Evolutionary conservation across 2,888 invertebrate genomes (phyloP).

Genomic region (Deilephila porcellus): DNA sequence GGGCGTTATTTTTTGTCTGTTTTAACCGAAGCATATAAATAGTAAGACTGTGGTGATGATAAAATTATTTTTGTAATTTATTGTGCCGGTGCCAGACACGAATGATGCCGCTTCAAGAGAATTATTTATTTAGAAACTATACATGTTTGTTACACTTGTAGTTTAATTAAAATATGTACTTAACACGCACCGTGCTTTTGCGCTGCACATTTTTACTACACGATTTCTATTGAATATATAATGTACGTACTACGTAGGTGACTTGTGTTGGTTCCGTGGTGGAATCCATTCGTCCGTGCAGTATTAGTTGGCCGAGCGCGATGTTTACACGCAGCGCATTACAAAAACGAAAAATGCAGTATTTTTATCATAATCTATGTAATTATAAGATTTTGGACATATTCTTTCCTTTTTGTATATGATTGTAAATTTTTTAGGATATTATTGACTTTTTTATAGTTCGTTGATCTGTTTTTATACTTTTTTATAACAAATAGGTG

Average conservation of each 20-base stretch:
- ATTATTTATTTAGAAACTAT: conserved; percentile 36
- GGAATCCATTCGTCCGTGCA: conserved; percentile 61
- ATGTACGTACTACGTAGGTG: conserved; percentile 33
- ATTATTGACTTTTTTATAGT: conserved; percentile 59
- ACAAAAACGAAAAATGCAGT: conserved; percentile 72
- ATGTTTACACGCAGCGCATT: conserved; percentile 47
- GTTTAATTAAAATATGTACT: conserved; percentile 59
- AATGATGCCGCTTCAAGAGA: conserved; percentile 28
- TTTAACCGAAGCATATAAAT: background rate
- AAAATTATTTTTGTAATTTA: conserved; percentile 21
- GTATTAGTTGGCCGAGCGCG: conserved; percentile 62
- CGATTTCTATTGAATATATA: conserved; percentile 53
- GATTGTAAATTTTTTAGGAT: conserved; percentile 79
- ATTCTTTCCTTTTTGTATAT: conserved; percentile 78
- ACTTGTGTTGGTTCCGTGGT: conserved; percentile 9
- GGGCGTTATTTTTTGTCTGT: conserved; percentile 17
- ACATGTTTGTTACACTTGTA: conserved; percentile 35
- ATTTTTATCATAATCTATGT: conserved; percentile 70
- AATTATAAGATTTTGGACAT: conserved; percentile 73
- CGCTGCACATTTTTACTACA: conserved; percentile 61
- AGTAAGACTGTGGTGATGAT: background rate
- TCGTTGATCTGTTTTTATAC: conserved; percentile 73
- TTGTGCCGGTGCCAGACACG: conserved; percentile 43
- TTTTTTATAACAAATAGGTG: conserved; percentile 55
- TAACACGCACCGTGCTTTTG: conserved; percentile 74